Evolutionary conservation across 2,797 vertebrate species (phyloP), one percentile per base, ranked within the genome.

Genomic region (Tachyglossus aculeatus): DNA sequence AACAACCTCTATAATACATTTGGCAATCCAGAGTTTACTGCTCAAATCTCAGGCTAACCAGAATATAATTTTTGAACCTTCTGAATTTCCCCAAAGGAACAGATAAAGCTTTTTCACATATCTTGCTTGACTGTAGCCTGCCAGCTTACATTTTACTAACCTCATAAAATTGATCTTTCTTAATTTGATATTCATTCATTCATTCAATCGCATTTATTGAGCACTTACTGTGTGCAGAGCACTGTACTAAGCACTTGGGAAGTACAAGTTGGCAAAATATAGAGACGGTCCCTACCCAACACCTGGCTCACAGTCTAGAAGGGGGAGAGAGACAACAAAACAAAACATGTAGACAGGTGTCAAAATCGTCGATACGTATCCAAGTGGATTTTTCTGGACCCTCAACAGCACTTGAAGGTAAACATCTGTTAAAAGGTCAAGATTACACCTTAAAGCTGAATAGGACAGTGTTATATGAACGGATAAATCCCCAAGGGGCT

Each of bases 401-500:
- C n/a, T 70, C 43, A 62, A n/a, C 8, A 50, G 2, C 56, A 67
- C n/a, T 14, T 61, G 37, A 59, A 66, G 33, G 21, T 31, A 60
- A 58, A 64, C 6, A 34, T 72, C 59, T 80, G 33, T 60, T 82
- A 72, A 79, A 80, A 44, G 74, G 64, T 67, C 62, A 78, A 43
- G 40, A 58, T 67, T 82, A 65, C 12, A 1, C 21, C 80, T 80
- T 50, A 9, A 60, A 84, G 77, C 37, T 74, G 77, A 82, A 77
- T 33, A 57, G 31, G 75, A 74, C 43, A 61, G 7, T 52, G 14
- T 34, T 62, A 47, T 62, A 50, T 48, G 41, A 52, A 41, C n/a
- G 18, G 47, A 61, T 27, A 78, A 71, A 66, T 81, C 73, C 75
- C 29, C 64, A 48, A 41, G 43, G 21, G 56, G 32, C 25, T 16